These are phyloP conservation scores for Zosterops hypoxanthus DNA, from an alignment of 2,113 vertebrate species.

Conservation along the genomic window DNA sequence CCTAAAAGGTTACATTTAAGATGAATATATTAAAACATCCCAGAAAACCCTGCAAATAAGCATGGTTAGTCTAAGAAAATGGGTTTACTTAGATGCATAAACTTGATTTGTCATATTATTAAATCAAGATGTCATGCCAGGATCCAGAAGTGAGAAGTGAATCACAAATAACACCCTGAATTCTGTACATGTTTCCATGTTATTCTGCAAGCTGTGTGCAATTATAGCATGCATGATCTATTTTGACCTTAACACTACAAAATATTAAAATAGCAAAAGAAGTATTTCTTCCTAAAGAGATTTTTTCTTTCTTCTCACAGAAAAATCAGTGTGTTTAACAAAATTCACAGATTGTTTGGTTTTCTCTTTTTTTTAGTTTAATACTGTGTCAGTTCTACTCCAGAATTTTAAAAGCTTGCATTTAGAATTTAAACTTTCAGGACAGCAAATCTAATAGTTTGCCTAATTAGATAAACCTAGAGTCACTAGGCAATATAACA, in stretches of 20 bases:
- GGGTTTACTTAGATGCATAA: neutral
- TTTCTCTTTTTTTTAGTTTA: neutral
- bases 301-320: neutral
- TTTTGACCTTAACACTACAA: neutral
- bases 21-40: neutral
- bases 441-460: neutral
- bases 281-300: neutral
- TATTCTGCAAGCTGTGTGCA: neutral
- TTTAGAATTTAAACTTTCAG: neutral
- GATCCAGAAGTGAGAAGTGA: neutral
- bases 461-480: neutral
- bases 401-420: neutral
- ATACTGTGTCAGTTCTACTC: neutral
- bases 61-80: neutral
- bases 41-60: neutral
- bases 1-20: neutral
- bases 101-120: neutral
- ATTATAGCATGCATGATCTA: neutral
- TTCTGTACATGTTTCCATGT: neutral
- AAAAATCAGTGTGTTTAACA: neutral
- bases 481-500: neutral
- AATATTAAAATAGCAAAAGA: neutral
- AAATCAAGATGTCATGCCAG: neutral
- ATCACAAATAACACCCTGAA: neutral
- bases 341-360: neutral